These are phyloP conservation scores for Danaus plexippus DNA, from an alignment of 1,140 invertebrate species.

Conservation along the genomic window DNA sequence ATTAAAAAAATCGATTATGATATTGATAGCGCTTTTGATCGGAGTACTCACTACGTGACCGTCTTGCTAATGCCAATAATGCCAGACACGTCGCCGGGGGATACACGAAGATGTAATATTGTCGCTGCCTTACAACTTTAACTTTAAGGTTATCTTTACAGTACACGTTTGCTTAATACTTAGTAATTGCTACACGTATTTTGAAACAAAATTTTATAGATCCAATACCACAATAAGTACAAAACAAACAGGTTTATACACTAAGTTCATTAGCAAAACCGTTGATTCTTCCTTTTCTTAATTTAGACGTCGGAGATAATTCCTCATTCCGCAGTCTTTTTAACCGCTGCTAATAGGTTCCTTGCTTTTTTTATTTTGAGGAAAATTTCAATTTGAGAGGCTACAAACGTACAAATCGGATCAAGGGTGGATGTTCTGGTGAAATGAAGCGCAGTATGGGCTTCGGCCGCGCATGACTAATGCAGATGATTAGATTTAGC, in stretches of 20 bases:
- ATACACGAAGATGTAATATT: conserved; percentile 11
- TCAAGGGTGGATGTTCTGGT: conserved; percentile 53
- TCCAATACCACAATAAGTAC: too few species aligned
- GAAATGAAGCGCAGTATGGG: conserved; percentile 66
- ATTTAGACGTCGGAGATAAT: too few species aligned
- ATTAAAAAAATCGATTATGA: neutral
- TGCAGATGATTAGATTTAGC: conserved; percentile 67
- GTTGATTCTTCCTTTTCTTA: too few species aligned
- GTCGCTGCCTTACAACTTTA: too few species aligned
- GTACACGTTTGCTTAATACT: too few species aligned
- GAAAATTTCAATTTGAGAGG: conserved; percentile 34
- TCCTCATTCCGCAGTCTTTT: too few species aligned
- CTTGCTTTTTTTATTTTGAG: conserved; percentile 18
- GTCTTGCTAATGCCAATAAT: conserved; percentile 31
- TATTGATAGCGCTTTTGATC: neutral
- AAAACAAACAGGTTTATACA: too few species aligned
- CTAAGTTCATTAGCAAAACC: too few species aligned
- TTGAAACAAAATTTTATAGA: too few species aligned
- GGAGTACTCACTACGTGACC: conserved; percentile 36
- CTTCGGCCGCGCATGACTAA: conserved; percentile 57
- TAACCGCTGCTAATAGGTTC: conserved; percentile 14
- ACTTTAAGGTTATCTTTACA: too few species aligned
- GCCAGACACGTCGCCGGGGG: conserved; percentile 28
- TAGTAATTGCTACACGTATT: too few species aligned
- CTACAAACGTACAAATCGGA: conserved; percentile 45